Conservation (phyloP, 2,888 invertebrate species). For the Nemotelus nigrinus region DNA sequence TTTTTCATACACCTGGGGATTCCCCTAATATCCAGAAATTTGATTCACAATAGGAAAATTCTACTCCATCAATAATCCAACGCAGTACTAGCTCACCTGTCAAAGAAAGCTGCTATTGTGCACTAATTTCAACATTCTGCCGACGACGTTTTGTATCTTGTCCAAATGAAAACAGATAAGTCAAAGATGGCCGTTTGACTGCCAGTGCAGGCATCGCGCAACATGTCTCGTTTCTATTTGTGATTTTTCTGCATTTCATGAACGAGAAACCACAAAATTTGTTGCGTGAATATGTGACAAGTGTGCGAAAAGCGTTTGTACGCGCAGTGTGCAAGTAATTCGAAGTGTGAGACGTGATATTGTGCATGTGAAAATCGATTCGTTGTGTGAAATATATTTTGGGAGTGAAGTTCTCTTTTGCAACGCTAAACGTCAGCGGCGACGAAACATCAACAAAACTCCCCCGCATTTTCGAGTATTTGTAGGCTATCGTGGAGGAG, state of each 20-base stretch:
- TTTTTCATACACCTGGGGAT: too few species aligned
- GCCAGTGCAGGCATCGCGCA: constrained; percentile 27
- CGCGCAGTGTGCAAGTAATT: constrained; percentile 7
- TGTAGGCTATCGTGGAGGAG: neutral
- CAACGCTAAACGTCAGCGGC: constrained; percentile 34
- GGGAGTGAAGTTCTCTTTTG: constrained; percentile 26
- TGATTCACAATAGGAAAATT: too few species aligned
- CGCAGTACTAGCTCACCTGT: constrained; percentile 11
- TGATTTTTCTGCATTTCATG: constrained; percentile 6
- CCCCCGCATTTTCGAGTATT: constrained; percentile 21
- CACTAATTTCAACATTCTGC: neutral
- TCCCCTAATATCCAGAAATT: too few species aligned
- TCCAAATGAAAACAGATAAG: constrained; percentile 27
- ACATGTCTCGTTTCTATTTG: neutral
- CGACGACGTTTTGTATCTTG: neutral
- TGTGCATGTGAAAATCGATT: constrained; percentile 34
- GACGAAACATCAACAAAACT: constrained; percentile 38
- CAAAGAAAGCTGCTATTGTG: constrained; percentile 8
- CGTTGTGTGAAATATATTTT: constrained; percentile 8
- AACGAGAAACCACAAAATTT: neutral
- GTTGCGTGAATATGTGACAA: constrained; percentile 29
- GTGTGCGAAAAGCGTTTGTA: neutral
- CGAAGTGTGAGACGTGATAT: neutral
- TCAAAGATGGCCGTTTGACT: constrained; percentile 39
- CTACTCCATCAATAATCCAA: too few species aligned